Percentiles rank a stretch among this genome's conserved stretches.
Conservation (phyloP, 2,888 invertebrate genomes). For the Helleia helle region DNA sequence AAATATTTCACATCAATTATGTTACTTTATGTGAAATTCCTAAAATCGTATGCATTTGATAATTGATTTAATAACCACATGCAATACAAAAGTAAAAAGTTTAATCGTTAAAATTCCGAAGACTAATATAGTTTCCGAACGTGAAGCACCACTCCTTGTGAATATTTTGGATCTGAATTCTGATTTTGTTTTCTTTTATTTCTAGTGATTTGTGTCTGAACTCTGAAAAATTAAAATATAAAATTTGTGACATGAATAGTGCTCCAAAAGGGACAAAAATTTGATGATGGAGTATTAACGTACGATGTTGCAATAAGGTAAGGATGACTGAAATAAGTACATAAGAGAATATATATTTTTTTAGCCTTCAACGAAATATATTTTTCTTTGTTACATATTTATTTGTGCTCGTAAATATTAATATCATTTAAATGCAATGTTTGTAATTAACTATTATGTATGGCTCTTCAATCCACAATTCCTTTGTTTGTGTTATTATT, state of each 20-base stretch:
- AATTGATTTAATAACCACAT: neutral
- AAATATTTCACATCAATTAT: too few species aligned
- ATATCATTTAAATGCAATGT: too few species aligned
- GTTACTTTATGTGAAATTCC: neutral
- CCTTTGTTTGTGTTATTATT: too few species aligned
- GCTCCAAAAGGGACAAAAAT: neutral
- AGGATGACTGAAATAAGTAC: neutral
- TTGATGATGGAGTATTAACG: neutral
- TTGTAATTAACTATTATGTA: too few species aligned
- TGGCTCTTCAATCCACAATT: too few species aligned
- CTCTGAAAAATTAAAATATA: neutral
- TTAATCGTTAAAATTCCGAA: neutral
- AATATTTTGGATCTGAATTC: constrained; percentile 26
- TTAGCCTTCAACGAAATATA: too few species aligned
- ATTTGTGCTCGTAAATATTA: too few species aligned
- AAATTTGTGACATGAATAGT: neutral
- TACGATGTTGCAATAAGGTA: neutral
- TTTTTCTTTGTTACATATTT: too few species aligned
- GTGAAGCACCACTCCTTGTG: constrained; percentile 30
- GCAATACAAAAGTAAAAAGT: neutral
- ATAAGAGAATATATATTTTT: too few species aligned
- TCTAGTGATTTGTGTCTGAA: constrained; percentile 8
- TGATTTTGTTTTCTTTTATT: constrained; percentile 16
- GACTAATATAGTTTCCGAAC: constrained; percentile 23
- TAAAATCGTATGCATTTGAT: neutral